phyloP scores from a whole-genome alignment of 2,888 invertebrate genomes.

The Lasioglossum calceatum region DNA sequence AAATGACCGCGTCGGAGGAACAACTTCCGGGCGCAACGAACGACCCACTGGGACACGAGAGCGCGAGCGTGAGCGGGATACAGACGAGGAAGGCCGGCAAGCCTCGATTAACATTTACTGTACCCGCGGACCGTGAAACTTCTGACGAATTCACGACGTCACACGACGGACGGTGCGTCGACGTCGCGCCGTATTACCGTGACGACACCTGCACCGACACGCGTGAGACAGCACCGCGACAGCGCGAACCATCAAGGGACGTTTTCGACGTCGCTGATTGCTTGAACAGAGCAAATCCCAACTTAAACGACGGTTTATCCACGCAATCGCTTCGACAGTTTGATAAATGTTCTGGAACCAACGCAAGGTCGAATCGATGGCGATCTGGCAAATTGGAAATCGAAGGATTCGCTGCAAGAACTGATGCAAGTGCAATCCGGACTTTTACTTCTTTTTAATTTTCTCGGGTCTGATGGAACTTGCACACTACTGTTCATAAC shows the following conservation, averaged over 20 bases:
- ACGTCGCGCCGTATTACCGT: constrained; percentile 38
- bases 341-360: background rate
- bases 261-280: background rate
- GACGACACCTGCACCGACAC: constrained; percentile 36
- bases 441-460: background rate
- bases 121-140: constrained; percentile 40
- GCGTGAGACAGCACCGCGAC: background rate
- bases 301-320: background rate
- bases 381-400: background rate
- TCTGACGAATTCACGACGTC: constrained; percentile 64
- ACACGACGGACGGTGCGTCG: constrained; percentile 46
- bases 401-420: background rate
- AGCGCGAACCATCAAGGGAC: background rate
- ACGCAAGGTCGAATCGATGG: background rate
- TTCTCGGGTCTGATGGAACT: background rate
- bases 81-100: background rate
- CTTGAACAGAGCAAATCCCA: background rate
- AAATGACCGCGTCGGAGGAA: constrained; percentile 59
- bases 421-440: background rate
- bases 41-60: constrained; percentile 25
- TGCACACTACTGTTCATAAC: background rate
- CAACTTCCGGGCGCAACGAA: constrained; percentile 55
- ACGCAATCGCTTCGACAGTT: background rate
- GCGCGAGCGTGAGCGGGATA: background rate
- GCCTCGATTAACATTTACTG: constrained; percentile 49